Evolutionary conservation across 2,888 invertebrate species (phyloP), one percentile per base, ranked within the genome.

Genomic region (Tholera decimalis): DNA sequence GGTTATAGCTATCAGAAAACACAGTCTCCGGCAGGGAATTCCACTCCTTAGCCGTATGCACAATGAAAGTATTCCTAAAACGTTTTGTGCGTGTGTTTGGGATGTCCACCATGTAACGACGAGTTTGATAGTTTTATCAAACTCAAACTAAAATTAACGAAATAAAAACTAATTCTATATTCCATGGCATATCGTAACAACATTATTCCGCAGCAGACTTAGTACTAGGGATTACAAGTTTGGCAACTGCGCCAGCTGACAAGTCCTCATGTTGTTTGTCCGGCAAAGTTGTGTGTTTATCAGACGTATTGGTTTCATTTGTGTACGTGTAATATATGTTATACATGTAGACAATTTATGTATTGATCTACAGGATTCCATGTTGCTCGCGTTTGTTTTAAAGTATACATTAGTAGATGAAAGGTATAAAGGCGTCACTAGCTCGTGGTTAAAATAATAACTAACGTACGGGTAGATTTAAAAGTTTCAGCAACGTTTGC

Each of bases 161-260:
- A 33, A 11, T 1, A 33, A 33, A 33, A 13, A 33, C 11, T 2
- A 13, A 35, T 35, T 35, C 35, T 18, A 41, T 41, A 30, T 18
- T 13, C 7, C 2, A 24, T 13, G 15, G n/a, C 6, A 15, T 9
- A 30, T 49, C 50, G 9, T 4, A 39, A 50, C 7, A 33, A 56
- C 41, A 51, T 13, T 18, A 33, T 1, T 50, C n/a, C 8, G 9
- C 18, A 28, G 43, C 43, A 73, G 81, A 81, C 83, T 83, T 83
- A 63, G 80, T 74, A 57, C 59, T 73, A 62, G 74, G 74, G 84
- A 85, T 86, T 84, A 83, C 60, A 72, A 83, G 82, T 85, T 61
- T 24, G 60, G 53, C 1, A 77, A 80, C 73, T 68, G 28, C 60
- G 44, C 57, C 53, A 67, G 41, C 71, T 68, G 72, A 64, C 64